Conservation (phyloP, 2,888 invertebrate genomes). For the Archips crataeganus region DNA sequence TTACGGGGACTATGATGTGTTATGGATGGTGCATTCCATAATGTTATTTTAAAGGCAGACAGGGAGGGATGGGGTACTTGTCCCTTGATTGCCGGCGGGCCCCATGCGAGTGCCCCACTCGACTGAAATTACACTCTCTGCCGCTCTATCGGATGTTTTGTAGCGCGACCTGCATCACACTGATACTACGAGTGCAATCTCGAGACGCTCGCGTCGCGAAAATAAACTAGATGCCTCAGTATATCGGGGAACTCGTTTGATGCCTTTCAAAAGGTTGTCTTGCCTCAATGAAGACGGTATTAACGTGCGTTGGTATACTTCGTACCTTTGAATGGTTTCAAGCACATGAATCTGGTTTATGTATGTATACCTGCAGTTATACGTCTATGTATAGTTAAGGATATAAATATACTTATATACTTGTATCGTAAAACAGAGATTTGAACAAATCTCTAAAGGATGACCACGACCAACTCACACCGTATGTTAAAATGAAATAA, state of each 20-base stretch:
- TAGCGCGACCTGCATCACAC: conserved; percentile 60
- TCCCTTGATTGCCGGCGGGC: conserved; percentile 65
- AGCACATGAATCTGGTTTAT: background rate
- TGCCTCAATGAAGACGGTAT: conserved; percentile 41
- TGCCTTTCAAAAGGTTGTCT: conserved; percentile 42
- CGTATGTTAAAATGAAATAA: no score
- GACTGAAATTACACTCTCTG: conserved; percentile 74
- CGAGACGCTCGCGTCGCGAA: conserved; percentile 47
- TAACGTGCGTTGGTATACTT: conserved; percentile 39
- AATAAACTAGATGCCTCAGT: conserved; percentile 41
- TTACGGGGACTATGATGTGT: conserved; percentile 30
- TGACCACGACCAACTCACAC: no score
- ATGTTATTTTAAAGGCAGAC: conserved; percentile 64
- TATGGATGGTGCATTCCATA: conserved; percentile 50
- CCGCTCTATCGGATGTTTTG: conserved; percentile 68
- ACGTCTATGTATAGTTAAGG: no score
- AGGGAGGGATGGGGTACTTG: conserved; percentile 57
- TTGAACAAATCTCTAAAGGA: no score
- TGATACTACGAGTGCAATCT: conserved; percentile 59
- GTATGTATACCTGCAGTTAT: no score
- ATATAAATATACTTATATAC: no score
- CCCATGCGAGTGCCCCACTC: conserved; percentile 68
- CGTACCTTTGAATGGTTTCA: conserved; percentile 35
- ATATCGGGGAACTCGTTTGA: conserved; percentile 43
- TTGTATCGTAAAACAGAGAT: no score